Evolutionary conservation across 2,888 invertebrate species (phyloP).

Genomic region (Ormyrus pomaceus): DNA sequence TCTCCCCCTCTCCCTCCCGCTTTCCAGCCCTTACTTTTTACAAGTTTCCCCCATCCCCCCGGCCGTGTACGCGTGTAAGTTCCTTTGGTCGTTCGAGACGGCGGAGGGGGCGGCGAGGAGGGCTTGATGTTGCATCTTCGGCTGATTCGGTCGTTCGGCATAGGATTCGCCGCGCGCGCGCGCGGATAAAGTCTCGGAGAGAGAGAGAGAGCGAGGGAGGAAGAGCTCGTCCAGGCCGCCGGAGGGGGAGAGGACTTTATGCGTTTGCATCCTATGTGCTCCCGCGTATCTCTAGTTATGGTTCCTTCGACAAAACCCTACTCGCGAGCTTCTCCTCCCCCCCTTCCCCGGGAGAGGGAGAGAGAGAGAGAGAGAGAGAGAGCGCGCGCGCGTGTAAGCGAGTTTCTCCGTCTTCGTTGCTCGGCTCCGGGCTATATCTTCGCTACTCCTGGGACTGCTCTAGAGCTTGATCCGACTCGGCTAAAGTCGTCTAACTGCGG

Average conservation of each 20-base stretch:
- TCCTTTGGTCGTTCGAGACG: conserved; percentile 43
- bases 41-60: background rate
- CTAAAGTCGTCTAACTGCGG: conserved; percentile 59
- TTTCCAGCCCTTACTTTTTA: background rate
- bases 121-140: conserved; percentile 55
- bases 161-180: conserved; percentile 59
- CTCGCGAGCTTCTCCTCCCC: conserved; percentile 52
- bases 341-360: background rate
- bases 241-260: conserved; percentile 66
- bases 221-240: conserved; percentile 41
- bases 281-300: conserved; percentile 72
- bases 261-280: conserved; percentile 73
- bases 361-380: too few relatives aligned
- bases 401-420: conserved; percentile 53
- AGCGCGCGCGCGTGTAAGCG: conserved; percentile 20
- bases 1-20: background rate
- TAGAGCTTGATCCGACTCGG: conserved; percentile 55
- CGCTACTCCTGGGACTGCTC: conserved; percentile 39
- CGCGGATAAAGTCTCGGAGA: conserved; percentile 49
- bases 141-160: conserved; percentile 62
- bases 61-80: conserved; percentile 45
- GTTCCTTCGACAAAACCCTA: conserved; percentile 68
- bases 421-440: conserved; percentile 9
- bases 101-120: background rate
- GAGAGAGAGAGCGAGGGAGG: conserved; percentile 17